Percentiles rank a stretch among this genome's conserved stretches.
phyloP scores from a whole-genome alignment of 2,888 invertebrate species.

The Pegoplata infirma region DNA sequence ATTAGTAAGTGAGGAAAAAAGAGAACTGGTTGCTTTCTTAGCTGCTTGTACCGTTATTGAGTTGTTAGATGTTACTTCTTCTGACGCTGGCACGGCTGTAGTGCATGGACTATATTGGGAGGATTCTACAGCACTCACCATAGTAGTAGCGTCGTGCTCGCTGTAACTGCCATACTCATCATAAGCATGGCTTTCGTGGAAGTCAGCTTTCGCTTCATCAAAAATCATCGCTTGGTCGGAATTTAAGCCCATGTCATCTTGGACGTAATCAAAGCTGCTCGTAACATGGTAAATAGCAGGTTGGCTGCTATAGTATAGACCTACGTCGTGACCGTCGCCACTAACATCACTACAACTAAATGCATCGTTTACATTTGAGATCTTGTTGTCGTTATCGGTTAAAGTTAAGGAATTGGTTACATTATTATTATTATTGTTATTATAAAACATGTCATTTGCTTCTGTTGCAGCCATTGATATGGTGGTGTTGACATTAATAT shows the following conservation, averaged over 20 bases:
- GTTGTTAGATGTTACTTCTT: slow-evolving; percentile 15
- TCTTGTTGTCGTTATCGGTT: background rate
- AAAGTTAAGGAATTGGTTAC: no score
- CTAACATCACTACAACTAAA: background rate
- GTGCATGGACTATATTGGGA: no score
- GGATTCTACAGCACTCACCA: no score
- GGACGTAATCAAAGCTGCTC: slow-evolving; percentile 46
- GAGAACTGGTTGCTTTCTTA: slow-evolving; percentile 54
- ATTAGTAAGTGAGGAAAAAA: slow-evolving; percentile 66
- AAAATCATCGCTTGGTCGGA: slow-evolving; percentile 16
- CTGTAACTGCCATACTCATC: slow-evolving; percentile 54
- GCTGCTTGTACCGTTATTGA: slow-evolving; percentile 36
- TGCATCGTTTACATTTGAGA: no score
- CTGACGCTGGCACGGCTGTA: slow-evolving; percentile 34
- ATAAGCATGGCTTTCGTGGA: slow-evolving; percentile 10
- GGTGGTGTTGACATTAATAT: background rate
- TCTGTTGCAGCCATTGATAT: background rate
- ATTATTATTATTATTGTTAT: slow-evolving; percentile 29
- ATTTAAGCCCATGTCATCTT: slow-evolving; percentile 24
- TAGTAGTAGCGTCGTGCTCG: no score
- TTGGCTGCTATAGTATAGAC: slow-evolving; percentile 30
- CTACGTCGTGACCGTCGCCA: background rate
- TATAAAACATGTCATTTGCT: background rate
- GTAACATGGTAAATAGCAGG: slow-evolving; percentile 51
- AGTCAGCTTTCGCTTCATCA: background rate